These are phyloP conservation scores for Borostomias antarcticus DNA, from an alignment of 2,797 vertebrate species.

Conservation along the genomic window DNA sequence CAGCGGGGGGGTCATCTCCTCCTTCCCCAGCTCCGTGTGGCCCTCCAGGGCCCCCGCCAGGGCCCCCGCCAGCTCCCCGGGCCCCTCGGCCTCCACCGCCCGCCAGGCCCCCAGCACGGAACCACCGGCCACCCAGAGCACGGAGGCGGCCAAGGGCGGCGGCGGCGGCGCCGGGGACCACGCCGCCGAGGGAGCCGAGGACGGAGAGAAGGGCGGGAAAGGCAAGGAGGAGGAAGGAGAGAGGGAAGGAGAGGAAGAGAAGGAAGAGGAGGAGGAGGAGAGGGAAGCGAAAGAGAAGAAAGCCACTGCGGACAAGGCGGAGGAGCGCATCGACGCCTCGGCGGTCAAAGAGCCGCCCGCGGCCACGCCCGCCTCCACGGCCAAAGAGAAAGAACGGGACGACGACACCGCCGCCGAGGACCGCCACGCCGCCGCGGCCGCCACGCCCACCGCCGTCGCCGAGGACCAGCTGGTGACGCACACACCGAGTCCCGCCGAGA, in stretches of 20 bases:
- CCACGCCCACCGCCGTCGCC: slow-evolving; percentile 9
- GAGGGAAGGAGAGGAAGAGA: slow-evolving; percentile 46
- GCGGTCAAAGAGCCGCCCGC: slow-evolving; percentile 47
- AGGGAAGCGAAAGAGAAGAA: slow-evolving; percentile 69
- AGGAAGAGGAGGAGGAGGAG: slow-evolving; percentile 57
- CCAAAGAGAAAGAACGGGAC: slow-evolving; percentile 70
- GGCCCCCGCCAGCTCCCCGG: slow-evolving; percentile 66
- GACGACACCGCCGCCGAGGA: no score
- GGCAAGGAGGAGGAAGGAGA: slow-evolving; percentile 77
- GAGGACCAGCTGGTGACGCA: slow-evolving; percentile 35
- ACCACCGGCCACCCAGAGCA: slow-evolving; percentile 61
- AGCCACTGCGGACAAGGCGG: slow-evolving; percentile 22
- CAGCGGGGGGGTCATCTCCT: slow-evolving; percentile 89
- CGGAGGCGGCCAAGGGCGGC: slow-evolving; percentile 61
- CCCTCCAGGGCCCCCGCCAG: slow-evolving; percentile 78
- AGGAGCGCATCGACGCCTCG: slow-evolving; percentile 33
- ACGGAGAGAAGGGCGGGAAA: slow-evolving; percentile 74
- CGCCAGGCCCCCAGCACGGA: slow-evolving; percentile 58
- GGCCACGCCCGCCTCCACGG: slow-evolving; percentile 60
- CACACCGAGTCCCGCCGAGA: slow-evolving; percentile 18
- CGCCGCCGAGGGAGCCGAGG: slow-evolving; percentile 74
- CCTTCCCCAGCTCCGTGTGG: slow-evolving; percentile 93
- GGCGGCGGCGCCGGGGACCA: slow-evolving; percentile 68
- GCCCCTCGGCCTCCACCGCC: slow-evolving; percentile 64
- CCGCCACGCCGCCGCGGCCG: no score